phyloP scores from a whole-genome alignment of 2,797 vertebrate species.

The Hylomyscus alleni region DNA sequence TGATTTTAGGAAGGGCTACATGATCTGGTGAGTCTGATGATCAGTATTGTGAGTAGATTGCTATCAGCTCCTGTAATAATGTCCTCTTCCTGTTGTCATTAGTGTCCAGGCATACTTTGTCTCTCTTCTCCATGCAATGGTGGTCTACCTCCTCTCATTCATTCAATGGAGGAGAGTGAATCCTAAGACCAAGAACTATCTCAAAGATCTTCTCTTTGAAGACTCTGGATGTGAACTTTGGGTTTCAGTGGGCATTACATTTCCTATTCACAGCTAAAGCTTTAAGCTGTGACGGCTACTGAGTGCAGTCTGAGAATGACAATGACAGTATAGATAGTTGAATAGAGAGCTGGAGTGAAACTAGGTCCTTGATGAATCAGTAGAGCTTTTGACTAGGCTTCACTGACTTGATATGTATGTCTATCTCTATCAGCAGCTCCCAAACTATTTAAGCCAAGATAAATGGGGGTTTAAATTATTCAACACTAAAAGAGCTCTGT shows the following conservation, averaged over 20 bases:
- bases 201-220: neutral
- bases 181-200: neutral
- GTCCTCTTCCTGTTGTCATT: neutral
- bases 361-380: neutral
- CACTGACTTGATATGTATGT: neutral
- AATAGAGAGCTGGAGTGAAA: neutral
- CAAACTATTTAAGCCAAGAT: neutral
- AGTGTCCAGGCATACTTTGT: neutral
- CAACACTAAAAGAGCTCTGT: neutral
- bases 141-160: fast-evolving
- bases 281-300: fast-evolving
- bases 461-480: conserved; percentile 26
- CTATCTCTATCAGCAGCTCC: neutral
- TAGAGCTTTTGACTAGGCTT: neutral
- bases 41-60: neutral
- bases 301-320: neutral
- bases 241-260: neutral
- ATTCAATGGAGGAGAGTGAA: neutral
- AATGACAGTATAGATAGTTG: neutral
- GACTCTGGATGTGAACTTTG: neutral
- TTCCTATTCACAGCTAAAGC: neutral
- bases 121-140: fast-evolving
- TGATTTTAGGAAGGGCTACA: neutral
- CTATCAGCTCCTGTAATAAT: neutral
- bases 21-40: neutral